Evolutionary conservation across 2,113 vertebrate species (phyloP), one percentile per base, ranked within the genome.

Genomic region (Chionomys nivalis): DNA sequence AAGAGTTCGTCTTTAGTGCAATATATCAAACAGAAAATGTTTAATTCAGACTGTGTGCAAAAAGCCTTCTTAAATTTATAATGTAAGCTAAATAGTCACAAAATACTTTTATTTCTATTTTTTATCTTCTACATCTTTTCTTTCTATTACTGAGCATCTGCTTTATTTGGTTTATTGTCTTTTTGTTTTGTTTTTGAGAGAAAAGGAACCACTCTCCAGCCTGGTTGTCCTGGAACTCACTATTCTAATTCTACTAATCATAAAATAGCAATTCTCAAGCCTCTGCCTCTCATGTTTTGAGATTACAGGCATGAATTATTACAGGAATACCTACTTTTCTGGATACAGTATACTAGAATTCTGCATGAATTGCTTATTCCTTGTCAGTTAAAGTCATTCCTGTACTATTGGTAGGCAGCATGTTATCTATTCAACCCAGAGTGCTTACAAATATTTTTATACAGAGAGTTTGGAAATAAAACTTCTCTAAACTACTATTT

Each of bases 61-160:
- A 93, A 93, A 72, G 11, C 2, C 17, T 86, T 36, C 90, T 90
- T 47, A 44, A 87, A 92, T 92, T 77, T 92, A 70, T 83, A 93
- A 86, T 39, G 3, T 9, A 87, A 55, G 13, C 72, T 95, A 87
- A n/a, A 61, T 75, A 87, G 36, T 23, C 42, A 65, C 31, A 75
- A 55, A 85, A 0, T 79, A 39, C 13, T 4, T 73, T 39, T 28
- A 39, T 55, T 55, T 86, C 17, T 85, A 66, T 66, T 70, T 70
- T 94, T 14, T 23, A 47, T 87, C 90, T 95, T 52, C 39, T 7
- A 49, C 36, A 91, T 42, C 5, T 52, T 76, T 90, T 90, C 26
- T 76, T 93, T 88, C n/a, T 76, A 49, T 65, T 92, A 89, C 44
- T 86, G n/a, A 72, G 5, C 33, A 26, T 65, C 81, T 83, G 33